Conservation (phyloP, 2,113 vertebrate genomes). For the Plecotus auritus region DNA sequence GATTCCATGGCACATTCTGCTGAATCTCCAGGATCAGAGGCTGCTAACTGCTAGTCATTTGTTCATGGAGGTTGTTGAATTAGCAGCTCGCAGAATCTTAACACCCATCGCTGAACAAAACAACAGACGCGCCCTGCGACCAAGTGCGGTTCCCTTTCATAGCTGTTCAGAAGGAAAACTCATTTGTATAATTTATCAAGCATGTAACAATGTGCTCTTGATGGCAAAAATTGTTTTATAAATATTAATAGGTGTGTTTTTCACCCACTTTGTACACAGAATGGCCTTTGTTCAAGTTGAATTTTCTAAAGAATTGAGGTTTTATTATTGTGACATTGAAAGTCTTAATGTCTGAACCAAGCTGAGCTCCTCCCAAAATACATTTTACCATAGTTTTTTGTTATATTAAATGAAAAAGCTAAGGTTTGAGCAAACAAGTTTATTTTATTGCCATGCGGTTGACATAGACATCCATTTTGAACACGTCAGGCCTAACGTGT, state of each 20-base stretch:
- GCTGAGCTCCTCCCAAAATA: slow-evolving; percentile 27
- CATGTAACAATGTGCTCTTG: slow-evolving; percentile 79
- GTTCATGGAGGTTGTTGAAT: slow-evolving; percentile 63
- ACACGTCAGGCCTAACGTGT: background rate
- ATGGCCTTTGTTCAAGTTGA: slow-evolving; percentile 68
- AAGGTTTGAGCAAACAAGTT: slow-evolving; percentile 49
- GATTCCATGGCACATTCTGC: slow-evolving; percentile 61
- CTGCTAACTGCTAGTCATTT: slow-evolving; percentile 42
- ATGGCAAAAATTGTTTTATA: slow-evolving; percentile 81
- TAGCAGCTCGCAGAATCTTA: slow-evolving; percentile 65
- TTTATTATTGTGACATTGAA: slow-evolving; percentile 67
- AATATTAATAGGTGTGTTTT: slow-evolving; percentile 83
- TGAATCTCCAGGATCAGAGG: slow-evolving; percentile 67
- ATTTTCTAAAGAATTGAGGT: slow-evolving; percentile 70
- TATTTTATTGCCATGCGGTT: slow-evolving; percentile 9
- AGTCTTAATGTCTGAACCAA: slow-evolving; percentile 49
- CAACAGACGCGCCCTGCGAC: slow-evolving; percentile 57
- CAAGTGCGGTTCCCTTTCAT: slow-evolving; percentile 69
- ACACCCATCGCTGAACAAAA: slow-evolving; percentile 65
- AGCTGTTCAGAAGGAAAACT: slow-evolving; percentile 76
- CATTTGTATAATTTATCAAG: slow-evolving; percentile 81
- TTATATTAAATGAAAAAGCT: slow-evolving; percentile 50
- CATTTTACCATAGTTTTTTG: background rate
- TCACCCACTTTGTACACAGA: slow-evolving; percentile 60
- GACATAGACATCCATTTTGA: background rate